Conservation (phyloP, 2,113 vertebrate species). For the Hyperopisus bebe region DNA sequence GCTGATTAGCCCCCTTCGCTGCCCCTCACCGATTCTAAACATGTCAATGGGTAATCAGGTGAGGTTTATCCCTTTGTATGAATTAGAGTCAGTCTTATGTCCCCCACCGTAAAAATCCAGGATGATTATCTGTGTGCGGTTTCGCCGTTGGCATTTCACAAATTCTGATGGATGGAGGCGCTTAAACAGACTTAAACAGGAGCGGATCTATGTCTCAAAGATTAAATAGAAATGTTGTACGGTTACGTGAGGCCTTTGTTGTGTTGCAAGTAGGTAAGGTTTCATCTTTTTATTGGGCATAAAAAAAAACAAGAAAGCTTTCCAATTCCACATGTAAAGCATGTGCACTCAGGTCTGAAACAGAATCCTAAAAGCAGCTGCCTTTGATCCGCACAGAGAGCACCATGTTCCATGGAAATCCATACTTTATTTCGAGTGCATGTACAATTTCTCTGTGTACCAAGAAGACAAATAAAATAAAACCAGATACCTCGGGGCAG, state of each 20-base stretch:
- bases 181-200: conserved; percentile 10
- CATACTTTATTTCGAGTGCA: neutral
- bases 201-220: neutral
- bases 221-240: conserved; percentile 18
- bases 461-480: neutral
- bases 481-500: neutral
- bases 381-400: conserved; percentile 16
- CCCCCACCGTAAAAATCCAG: neutral
- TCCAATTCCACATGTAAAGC: neutral
- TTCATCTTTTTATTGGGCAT: conserved; percentile 12
- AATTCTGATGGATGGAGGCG: neutral
- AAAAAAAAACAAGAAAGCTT: conserved; percentile 7
- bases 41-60: neutral
- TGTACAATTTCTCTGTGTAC: neutral
- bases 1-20: neutral
- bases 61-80: neutral
- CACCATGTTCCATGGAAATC: neutral
- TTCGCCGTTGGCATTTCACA: neutral
- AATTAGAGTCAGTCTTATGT: neutral
- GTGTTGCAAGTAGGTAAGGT: neutral
- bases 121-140: neutral
- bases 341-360: neutral
- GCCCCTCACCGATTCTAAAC: neutral
- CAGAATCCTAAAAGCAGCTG: neutral
- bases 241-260: conserved; percentile 4